A percentile compares a stretch with the other conserved stretches of the same genome.
Evolutionary conservation across 2,888 invertebrate species (phyloP).

Genomic region (Xanthorhoe designata): DNA sequence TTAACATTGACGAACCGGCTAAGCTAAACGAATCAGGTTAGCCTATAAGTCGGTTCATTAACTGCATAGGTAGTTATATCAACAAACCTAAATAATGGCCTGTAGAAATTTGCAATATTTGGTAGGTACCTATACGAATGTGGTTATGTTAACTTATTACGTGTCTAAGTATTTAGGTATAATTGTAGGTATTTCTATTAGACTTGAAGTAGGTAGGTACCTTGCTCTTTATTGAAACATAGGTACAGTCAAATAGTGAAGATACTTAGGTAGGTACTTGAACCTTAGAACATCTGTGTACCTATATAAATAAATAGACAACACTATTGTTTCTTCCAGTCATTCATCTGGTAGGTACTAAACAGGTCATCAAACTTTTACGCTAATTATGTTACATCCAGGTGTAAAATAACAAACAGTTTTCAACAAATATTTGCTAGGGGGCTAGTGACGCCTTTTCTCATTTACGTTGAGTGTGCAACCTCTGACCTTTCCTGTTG

Average conservation of each 20-base stretch:
- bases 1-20: slow-evolving; percentile 17
- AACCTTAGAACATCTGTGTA: too few relatives aligned
- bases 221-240: too few relatives aligned
- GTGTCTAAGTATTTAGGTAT: too few relatives aligned
- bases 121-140: slow-evolving; percentile 2
- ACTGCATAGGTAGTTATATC: slow-evolving; percentile 2
- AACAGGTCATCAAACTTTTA: neutral
- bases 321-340: too few relatives aligned
- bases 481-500: slow-evolving; percentile 38
- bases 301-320: too few relatives aligned
- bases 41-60: slow-evolving; percentile 7
- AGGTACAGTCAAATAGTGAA: too few relatives aligned
- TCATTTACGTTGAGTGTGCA: slow-evolving; percentile 40
- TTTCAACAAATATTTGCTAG: neutral
- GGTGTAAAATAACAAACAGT: neutral
- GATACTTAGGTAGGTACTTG: too few relatives aligned
- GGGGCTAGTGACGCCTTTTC: slow-evolving; percentile 35
- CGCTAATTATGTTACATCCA: neutral
- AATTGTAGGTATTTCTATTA: too few relatives aligned
- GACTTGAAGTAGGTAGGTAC: too few relatives aligned
- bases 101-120: slow-evolving; percentile 10
- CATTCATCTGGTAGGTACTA: too few relatives aligned
- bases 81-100: slow-evolving; percentile 13
- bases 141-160: slow-evolving; percentile 6
- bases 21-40: slow-evolving; percentile 5